Base-by-base conservation (phyloP, 2,888 invertebrate species). In the Yponomeuta evonymella region DNA sequence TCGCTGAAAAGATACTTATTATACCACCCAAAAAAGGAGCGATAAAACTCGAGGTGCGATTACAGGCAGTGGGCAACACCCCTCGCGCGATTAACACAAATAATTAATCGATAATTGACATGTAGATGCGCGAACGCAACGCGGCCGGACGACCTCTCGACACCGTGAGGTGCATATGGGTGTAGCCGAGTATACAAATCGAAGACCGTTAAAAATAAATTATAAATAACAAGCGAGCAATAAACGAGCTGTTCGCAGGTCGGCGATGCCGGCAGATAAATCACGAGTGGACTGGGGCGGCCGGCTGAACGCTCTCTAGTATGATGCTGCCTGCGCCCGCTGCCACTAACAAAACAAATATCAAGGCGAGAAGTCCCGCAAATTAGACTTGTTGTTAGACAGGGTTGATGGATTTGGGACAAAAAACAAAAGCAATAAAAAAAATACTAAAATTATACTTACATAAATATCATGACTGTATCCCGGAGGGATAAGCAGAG, bases 141-240 rank as follows among this genome's bases (percentile, higher is more conserved):
- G 76, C 75, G 75, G 74, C 75, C 75, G 75, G 75, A 77, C 77
- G 77, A 79, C 76, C 77, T 77, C 74, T 78, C 76, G 75, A 76
- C 79, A 78, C 76, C 75, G 66, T 69, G 63, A 67, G 71, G 67
- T 67, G 67, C 63, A 70, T 62, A 64, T 66, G 71, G 36, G 70
- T 58, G 48, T 69, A 68, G 65, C 74, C 74, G 76, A 76, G 81
- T 79, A 83, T 85, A 89, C 88, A 87, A 90, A 90, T 90, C 86
- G 83, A 85, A 82, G 85, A 86, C 89, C 87, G 89, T 90, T 90
- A 92, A 91, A 92, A 91, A 90, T 90, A 92, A 90, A 91, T 91
- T 90, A 91, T 89, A 91, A 90, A 89, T 92, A 91, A 92, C 90
- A 90, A 92, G 87, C 86, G 81, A 83, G 85, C 88, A 87, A 89